A percentile compares a stretch with the other conserved stretches of the same genome.
phyloP scores from a whole-genome alignment of 1,140 invertebrate species.

The Bombus sibiricus region DNA sequence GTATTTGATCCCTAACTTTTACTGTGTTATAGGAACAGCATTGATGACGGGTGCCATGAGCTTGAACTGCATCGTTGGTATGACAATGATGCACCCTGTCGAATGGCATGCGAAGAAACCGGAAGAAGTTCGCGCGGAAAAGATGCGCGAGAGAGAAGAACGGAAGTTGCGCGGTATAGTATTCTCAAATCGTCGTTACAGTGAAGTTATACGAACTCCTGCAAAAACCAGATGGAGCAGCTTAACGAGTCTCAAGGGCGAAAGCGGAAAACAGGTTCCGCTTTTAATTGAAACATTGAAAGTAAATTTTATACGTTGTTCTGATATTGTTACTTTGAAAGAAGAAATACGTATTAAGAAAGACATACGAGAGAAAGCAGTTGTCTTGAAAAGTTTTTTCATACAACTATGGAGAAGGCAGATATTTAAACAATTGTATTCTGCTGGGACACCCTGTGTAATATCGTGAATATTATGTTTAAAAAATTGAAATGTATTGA shows the following conservation, averaged over 20 bases:
- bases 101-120: conserved; percentile 74
- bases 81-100: conserved; percentile 80
- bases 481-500: no score
- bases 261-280: conserved; percentile 64
- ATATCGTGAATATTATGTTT: no score
- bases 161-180: conserved; percentile 24
- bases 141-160: conserved; percentile 36
- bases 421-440: no score
- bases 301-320: conserved; percentile 49
- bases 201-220: conserved; percentile 65
- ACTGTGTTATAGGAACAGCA: conserved; percentile 70
- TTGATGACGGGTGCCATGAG: conserved; percentile 78
- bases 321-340: not conserved
- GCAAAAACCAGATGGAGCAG: conserved; percentile 75
- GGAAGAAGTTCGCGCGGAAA: conserved; percentile 59
- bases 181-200: conserved; percentile 65
- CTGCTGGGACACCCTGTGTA: no score
- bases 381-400: not conserved
- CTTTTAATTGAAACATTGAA: conserved; percentile 69
- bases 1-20: not conserved
- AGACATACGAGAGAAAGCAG: not conserved
- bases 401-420: no score
- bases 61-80: conserved; percentile 76
- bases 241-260: conserved; percentile 75
- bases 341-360: not conserved